Base-by-base conservation (phyloP, 1,140 invertebrate genomes). In the Drosophila takahashii region DNA sequence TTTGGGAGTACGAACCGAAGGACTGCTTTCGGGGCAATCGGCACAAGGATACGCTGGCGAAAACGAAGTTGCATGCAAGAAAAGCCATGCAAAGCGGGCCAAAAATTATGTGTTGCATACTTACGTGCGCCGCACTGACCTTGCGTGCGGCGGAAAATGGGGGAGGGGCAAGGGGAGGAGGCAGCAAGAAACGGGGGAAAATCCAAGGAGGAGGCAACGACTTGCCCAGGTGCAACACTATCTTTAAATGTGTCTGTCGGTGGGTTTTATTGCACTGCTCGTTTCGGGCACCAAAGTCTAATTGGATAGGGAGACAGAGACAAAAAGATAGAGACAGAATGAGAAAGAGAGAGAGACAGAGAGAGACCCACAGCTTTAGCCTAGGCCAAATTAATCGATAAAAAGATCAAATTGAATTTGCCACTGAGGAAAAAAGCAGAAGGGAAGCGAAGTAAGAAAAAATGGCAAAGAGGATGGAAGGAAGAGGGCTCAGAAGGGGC, bases 21-120 rank as follows among this genome's bases (percentile, higher is more conserved):
- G 16, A 47, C 5, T 37, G 29, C 15, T 39, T 54, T 52, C 32
- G 41, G 69, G 44, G 72, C 64, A 67, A 67, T 65, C 73, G 62
- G 74, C 74, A 77, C 74, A 77, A 77, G 74, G 74, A 77, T 77
- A 69, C 61, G 39, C 52, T 66, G 52, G 48, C 42, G 42, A 47
- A 57, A 39, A 32, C 72, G 52, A 75, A 75, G 53, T 76, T 76
- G 73, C 73, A 76, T 76, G 73, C 73, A 75, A 58, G 39, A 77
- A 77, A 69, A 53, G 74, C 72, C 72, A 67, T 76, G 62, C 74
- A 60, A 77, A 59, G 54, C 53, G 62, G 54, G 51, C 50, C 58
- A 54, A 85, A 48, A 86, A 86, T 87, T 86, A 86, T 86, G 83
- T 86, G 83, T 87, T 86, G 83, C 83, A 87, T 84, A 84, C 81